Conservation (phyloP, 2,113 vertebrate genomes). For the Phrynosoma platyrhinos region DNA sequence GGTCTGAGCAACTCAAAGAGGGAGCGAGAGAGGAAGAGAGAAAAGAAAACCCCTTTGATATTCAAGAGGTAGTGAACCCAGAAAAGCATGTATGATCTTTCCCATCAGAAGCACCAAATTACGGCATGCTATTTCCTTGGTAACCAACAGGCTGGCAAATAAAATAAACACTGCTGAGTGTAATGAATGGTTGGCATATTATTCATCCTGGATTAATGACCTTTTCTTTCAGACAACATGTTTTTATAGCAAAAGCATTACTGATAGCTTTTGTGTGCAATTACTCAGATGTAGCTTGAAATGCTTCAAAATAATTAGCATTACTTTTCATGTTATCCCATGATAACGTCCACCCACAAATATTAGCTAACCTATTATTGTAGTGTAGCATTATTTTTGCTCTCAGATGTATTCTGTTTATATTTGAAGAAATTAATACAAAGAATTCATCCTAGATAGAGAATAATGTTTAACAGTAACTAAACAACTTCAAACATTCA, state of each 20-base stretch:
- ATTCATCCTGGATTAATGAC: slow-evolving; percentile 4
- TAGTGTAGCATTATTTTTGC: background rate
- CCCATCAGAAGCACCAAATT: slow-evolving; percentile 19
- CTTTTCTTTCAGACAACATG: background rate
- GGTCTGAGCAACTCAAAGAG: background rate
- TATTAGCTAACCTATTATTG: background rate
- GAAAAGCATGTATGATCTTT: background rate
- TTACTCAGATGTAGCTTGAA: slow-evolving; percentile 15
- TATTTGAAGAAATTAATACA: slow-evolving; percentile 1
- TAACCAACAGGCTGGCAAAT: slow-evolving; percentile 16
- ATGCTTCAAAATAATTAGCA: slow-evolving; percentile 22
- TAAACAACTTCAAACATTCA: background rate
- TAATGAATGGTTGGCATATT: background rate
- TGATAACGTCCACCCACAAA: slow-evolving; percentile 11
- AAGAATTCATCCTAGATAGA: background rate
- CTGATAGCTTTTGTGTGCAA: background rate
- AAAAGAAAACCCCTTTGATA: slow-evolving; percentile 23
- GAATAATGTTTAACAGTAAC: slow-evolving; percentile 5
- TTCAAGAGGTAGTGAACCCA: slow-evolving; percentile 16
- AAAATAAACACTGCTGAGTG: slow-evolving; percentile 18
- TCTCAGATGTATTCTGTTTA: slow-evolving; percentile 24
- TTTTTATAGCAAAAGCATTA: slow-evolving; percentile 20
- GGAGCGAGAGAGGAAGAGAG: background rate
- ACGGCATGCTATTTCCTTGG: slow-evolving; percentile 43
- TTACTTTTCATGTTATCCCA: background rate